A percentile compares a stretch with the other conserved stretches of the same genome.
phyloP scores from a whole-genome alignment of 2,797 vertebrate genomes.

The Esox masquinongy region DNA sequence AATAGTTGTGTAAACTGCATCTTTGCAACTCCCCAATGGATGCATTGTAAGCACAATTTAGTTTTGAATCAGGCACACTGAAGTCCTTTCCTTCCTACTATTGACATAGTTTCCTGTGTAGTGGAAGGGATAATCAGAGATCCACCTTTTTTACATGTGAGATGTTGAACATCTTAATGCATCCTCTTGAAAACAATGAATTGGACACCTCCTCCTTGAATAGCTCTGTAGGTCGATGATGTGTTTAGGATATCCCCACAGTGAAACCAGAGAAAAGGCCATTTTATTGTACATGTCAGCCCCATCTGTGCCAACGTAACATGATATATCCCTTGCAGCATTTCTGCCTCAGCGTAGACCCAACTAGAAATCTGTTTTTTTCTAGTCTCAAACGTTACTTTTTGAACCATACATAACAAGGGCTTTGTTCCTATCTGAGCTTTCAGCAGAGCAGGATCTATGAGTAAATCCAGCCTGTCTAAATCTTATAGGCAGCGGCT shows the following conservation, averaged over 20 bases:
- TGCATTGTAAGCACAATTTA: constrained; percentile 23
- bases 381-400: neutral
- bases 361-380: constrained; percentile 15
- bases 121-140: neutral
- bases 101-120: constrained; percentile 28
- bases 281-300: constrained; percentile 47
- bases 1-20: constrained; percentile 24
- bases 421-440: neutral
- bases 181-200: constrained; percentile 29
- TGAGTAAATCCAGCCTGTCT: constrained; percentile 23
- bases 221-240: constrained; percentile 46
- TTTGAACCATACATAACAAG: neutral
- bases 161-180: constrained; percentile 15
- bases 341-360: constrained; percentile 28
- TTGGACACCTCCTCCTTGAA: constrained; percentile 42
- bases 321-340: constrained; percentile 58
- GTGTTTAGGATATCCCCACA: constrained; percentile 49
- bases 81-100: constrained; percentile 25
- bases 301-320: constrained; percentile 75
- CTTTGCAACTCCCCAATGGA: constrained; percentile 19
- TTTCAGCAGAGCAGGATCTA: constrained; percentile 12
- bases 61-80: constrained; percentile 20
- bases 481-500: too few species aligned
- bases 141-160: constrained; percentile 17
- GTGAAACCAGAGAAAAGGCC: constrained; percentile 59